Evolutionary conservation across 2,113 vertebrate species (phyloP), one percentile per base, ranked within the genome.

Genomic region (Noturus placidus): DNA sequence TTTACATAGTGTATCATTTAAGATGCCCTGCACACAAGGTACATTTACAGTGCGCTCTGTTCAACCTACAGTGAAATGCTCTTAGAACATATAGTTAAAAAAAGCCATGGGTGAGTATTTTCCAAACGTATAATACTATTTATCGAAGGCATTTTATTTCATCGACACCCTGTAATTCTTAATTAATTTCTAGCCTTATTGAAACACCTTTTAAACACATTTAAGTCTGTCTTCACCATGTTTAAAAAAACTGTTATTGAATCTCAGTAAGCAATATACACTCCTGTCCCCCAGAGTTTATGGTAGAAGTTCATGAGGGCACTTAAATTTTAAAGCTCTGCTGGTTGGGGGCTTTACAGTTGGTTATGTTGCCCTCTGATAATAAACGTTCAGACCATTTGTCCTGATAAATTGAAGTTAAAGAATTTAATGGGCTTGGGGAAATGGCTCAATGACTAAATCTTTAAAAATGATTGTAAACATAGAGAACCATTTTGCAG

Each of bases 321-420:
- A 76, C 27, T 63, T 83, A 76, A 57, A 87, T 56, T 85, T 79
- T 79, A 88, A 79, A 50, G 15, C 56, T 52, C 52, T 67, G 72
- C 61, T 77, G 20, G 86, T 87, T 3, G 74, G 57, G 35, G 84
- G 80, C 85, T 87, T 87, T 82, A 46, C 85, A 79, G 82, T 67
- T 65, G 76, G 77, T 88, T 86, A 84, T n/a, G 77, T 88, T 88
- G 79, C 86, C 61, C 35, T 59, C 61, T 69, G 3, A 35, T 86
- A 76, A 56, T 54, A 42, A 81, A 42, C 57, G 56, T 63, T 82
- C 79, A 74, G 77, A 76, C 56, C 78, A 57, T 86, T 74, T 82
- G 84, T 78, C 46, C 15, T 11, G 27, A 88, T 85, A 74, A 82
- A 85, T 79, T 85, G 14, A 88, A 90, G 30, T 83, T 86, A 86